A percentile compares a stretch with the other conserved stretches of the same genome.
Evolutionary conservation across 23 tunicate genomes (phyloP).

Genomic region (Styela clava): DNA sequence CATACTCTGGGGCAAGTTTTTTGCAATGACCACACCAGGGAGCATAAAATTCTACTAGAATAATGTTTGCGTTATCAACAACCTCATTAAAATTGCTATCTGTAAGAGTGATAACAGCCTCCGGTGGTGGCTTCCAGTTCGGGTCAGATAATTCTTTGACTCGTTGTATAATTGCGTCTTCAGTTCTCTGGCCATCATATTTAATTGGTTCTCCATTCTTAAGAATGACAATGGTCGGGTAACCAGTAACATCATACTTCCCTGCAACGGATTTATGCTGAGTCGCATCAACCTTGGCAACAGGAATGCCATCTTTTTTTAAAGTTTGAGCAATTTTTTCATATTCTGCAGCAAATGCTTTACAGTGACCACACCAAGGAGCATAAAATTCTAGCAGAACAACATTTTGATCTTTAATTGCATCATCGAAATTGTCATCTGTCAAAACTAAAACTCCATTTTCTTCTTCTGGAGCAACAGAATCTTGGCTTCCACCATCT

Average conservation of each 20-base stretch:
- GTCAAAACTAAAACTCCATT: slow-evolving; percentile 84
- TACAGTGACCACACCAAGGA: slow-evolving; percentile 98
- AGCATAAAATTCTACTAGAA: slow-evolving; percentile 96
- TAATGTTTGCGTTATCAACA: slow-evolving; percentile 75
- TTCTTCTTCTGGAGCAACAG: slow-evolving; percentile 69
- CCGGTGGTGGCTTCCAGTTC: slow-evolving; percentile 95
- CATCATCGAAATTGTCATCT: slow-evolving; percentile 83
- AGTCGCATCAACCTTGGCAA: slow-evolving; percentile 88
- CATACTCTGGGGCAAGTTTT: slow-evolving; percentile 91
- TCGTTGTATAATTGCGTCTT: slow-evolving; percentile 52
- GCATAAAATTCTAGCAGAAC: slow-evolving; percentile 89
- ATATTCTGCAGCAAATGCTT: slow-evolving; percentile 84
- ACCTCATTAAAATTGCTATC: slow-evolving; percentile 66
- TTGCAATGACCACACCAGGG: slow-evolving; percentile 99
- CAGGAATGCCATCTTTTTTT: slow-evolving; percentile 62
- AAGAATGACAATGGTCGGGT: slow-evolving; percentile 75
- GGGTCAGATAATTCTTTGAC: slow-evolving; percentile 81
- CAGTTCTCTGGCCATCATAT: slow-evolving; percentile 72
- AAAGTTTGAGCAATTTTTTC: slow-evolving; percentile 75
- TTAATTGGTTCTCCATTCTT: slow-evolving; percentile 45
- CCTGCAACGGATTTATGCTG: slow-evolving; percentile 39
- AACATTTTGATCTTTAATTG: slow-evolving; percentile 70
- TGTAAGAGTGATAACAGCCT: slow-evolving; percentile 79
- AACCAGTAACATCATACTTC: slow-evolving; percentile 66
- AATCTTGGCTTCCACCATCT: slow-evolving; percentile 11